These are phyloP conservation scores for Sycon ciliatum DNA, from an alignment of 37 sponge, comb jelly and placozoan genomes.

Conservation along the genomic window DNA sequence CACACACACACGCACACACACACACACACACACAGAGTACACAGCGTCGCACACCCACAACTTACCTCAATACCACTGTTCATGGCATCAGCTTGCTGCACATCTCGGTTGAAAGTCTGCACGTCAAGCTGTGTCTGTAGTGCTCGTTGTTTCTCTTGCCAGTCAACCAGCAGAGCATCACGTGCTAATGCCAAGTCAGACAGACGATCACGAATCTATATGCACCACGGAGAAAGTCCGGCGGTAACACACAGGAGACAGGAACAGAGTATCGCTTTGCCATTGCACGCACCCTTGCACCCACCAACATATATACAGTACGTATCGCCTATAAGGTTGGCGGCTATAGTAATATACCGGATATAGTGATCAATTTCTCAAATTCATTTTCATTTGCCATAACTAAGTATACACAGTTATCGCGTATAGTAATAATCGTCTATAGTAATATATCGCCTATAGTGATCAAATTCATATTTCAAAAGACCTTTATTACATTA, in stretches of 20 bases:
- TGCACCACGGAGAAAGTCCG: neutral
- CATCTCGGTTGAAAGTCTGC: conserved; percentile 72
- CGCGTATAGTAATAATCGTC: too few relatives aligned
- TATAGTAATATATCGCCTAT: too few relatives aligned
- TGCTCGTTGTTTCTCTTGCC: conserved; percentile 50
- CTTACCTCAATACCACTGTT: conserved; percentile 66
- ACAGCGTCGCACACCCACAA: neutral
- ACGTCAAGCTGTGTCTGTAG: conserved; percentile 50
- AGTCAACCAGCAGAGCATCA: conserved; percentile 33
- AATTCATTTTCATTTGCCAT: too few relatives aligned
- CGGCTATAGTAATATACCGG: too few relatives aligned
- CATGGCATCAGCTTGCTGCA: conserved; percentile 58
- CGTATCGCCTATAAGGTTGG: neutral
- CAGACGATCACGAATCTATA: conserved; percentile 54
- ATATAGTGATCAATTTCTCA: too few relatives aligned
- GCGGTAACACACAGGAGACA: neutral
- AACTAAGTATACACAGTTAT: too few relatives aligned
- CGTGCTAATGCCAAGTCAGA: conserved; percentile 53
- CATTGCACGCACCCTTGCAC: neutral
- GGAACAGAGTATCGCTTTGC: neutral
- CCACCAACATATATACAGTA: neutral
- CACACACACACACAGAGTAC: neutral
- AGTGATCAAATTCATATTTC: too few relatives aligned
- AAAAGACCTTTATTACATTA: too few relatives aligned
- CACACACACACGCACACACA: neutral